Conservation (phyloP, 2,888 invertebrate genomes). For the Hemicrepidius hirtus region DNA sequence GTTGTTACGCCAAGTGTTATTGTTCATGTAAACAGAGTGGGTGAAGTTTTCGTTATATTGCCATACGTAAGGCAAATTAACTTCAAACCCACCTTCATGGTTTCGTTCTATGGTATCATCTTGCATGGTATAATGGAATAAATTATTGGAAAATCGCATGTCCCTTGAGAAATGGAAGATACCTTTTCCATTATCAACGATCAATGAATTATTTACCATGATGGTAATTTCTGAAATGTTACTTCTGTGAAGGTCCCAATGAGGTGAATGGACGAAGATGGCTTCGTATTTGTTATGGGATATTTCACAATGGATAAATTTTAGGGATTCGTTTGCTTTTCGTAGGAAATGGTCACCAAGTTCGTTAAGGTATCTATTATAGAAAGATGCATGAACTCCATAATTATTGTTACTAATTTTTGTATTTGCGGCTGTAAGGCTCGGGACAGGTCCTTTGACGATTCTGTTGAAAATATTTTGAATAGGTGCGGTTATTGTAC, state of each 20-base stretch:
- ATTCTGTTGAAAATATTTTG: conserved; percentile 84
- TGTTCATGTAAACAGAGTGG: conserved; percentile 90
- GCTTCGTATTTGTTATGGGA: conserved; percentile 88
- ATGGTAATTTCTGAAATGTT: conserved; percentile 94
- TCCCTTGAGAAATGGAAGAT: conserved; percentile 94
- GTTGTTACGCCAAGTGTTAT: conserved; percentile 92
- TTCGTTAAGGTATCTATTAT: conserved; percentile 91
- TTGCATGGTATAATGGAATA: conserved; percentile 95
- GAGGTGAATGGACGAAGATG: conserved; percentile 87
- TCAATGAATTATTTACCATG: conserved; percentile 88
- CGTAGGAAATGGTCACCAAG: conserved; percentile 89
- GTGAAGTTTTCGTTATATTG: conserved; percentile 96
- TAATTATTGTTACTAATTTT: conserved; percentile 87
- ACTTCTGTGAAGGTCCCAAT: conserved; percentile 89
- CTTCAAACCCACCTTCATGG: conserved; percentile 88
- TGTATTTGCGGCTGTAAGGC: conserved; percentile 81
- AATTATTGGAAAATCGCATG: conserved; percentile 95
- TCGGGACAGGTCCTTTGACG: conserved; percentile 87
- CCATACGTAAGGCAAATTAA: conserved; percentile 95
- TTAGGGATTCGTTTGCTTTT: conserved; percentile 91
- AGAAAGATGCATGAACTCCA: conserved; percentile 89
- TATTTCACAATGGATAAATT: conserved; percentile 86
- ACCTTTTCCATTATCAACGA: conserved; percentile 91
- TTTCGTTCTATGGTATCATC: conserved; percentile 92
- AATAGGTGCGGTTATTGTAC: conserved; percentile 82